phyloP scores from a whole-genome alignment of 1,140 invertebrate species.

The Aphelenchoides besseyi region DNA sequence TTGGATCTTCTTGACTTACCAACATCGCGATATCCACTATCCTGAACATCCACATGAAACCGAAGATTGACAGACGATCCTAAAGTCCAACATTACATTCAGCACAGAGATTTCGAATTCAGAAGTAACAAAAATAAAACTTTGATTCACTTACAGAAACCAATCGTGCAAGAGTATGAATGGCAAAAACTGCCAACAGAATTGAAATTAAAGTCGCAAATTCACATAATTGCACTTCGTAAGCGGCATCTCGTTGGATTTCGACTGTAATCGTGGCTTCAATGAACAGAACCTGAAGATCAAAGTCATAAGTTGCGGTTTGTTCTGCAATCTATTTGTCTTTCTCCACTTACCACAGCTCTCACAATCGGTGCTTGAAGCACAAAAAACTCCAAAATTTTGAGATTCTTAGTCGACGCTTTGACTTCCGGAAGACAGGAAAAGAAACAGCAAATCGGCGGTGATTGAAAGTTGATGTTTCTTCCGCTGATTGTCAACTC shows the following conservation, averaged over 20 bases:
- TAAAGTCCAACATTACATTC: conserved; percentile 16
- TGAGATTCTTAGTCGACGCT: conserved; percentile 33
- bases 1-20: no score
- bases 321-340: no score
- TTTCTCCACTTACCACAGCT: no score
- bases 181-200: conserved; percentile 41
- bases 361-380: conserved; percentile 44
- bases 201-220: conserved; percentile 41
- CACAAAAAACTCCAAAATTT: conserved; percentile 40
- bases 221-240: conserved; percentile 42
- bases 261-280: conserved; percentile 16
- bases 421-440: conserved; percentile 33
- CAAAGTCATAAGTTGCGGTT: no score
- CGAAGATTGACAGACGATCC: conserved; percentile 37
- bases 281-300: conserved; percentile 17
- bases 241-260: conserved; percentile 20
- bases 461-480: conserved; percentile 34
- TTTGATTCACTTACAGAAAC: conserved; percentile 34
- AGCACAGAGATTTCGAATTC: no score
- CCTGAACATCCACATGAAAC: conserved; percentile 41
- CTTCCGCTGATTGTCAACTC: conserved; percentile 17
- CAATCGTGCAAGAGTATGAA: conserved; percentile 44
- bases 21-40: conserved; percentile 40
- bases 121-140: not conserved
- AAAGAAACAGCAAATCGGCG: conserved; percentile 40